A percentile compares a stretch with the other conserved stretches of the same genome.
phyloP scores from a whole-genome alignment of 1,140 invertebrate species.

The Plutomurus gul region DNA sequence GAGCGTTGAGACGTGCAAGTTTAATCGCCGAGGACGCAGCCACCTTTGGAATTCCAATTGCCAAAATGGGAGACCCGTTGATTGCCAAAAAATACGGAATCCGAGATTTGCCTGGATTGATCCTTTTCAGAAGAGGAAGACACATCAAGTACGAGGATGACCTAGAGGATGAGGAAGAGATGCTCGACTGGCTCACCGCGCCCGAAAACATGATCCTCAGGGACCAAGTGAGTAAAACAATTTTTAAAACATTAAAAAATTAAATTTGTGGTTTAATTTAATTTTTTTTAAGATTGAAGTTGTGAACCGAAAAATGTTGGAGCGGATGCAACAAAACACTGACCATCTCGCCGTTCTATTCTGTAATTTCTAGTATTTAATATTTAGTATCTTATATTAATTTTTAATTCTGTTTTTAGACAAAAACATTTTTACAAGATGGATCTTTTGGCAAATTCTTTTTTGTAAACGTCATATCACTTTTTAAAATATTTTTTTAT shows the following conservation, averaged over 20 bases:
- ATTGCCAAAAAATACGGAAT: conserved; percentile 81
- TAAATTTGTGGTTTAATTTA: too few species aligned
- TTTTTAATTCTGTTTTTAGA: background rate
- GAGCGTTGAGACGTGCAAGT: conserved; percentile 43
- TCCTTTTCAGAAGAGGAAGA: conserved; percentile 47
- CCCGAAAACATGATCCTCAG: conserved; percentile 93
- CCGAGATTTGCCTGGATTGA: conserved; percentile 45
- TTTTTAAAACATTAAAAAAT: too few species aligned
- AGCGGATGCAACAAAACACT: conserved; percentile 84
- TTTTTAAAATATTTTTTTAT: conserved; percentile 32
- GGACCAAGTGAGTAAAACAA: too few species aligned
- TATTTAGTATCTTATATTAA: too few species aligned
- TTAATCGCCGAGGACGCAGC: conserved; percentile 68
- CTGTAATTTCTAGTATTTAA: conserved; percentile 70
- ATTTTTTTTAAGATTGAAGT: conserved; percentile 72
- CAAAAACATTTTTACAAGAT: background rate
- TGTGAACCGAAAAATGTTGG: conserved; percentile 91
- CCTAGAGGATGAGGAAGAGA: conserved; percentile 73
- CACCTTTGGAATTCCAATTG: conserved; percentile 89
- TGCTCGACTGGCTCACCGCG: conserved; percentile 90
- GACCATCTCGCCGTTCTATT: conserved; percentile 94
- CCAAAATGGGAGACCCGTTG: conserved; percentile 78
- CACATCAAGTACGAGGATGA: conserved; percentile 53
- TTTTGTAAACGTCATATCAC: background rate
- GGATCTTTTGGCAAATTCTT: background rate